Evolutionary conservation across 2,113 vertebrate species (phyloP).

Genomic region (Phoxinus phoxinus): DNA sequence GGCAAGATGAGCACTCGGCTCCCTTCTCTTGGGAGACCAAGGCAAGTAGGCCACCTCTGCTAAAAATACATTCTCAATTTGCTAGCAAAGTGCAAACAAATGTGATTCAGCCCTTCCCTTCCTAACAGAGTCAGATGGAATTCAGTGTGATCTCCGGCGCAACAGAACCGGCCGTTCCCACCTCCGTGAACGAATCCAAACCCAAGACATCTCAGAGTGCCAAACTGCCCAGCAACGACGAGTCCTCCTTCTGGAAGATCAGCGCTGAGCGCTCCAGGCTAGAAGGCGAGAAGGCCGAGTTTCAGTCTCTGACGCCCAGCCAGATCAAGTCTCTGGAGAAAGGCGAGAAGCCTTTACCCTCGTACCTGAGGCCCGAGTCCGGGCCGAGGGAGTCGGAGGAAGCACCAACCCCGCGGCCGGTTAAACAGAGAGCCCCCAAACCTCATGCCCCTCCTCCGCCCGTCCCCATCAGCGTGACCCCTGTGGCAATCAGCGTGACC

Average conservation of each 20-base stretch:
- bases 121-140: constrained; percentile 91
- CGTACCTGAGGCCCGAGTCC: constrained; percentile 78
- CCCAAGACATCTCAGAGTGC: constrained; percentile 67
- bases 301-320: constrained; percentile 93
- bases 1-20: constrained; percentile 98
- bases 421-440: constrained; percentile 74
- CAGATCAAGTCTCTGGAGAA: constrained; percentile 98
- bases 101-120: neutral
- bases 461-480: constrained; percentile 60
- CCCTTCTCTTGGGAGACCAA: constrained; percentile 98
- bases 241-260: constrained; percentile 95
- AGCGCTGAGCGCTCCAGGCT: constrained; percentile 89
- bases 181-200: constrained; percentile 76
- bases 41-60: constrained; percentile 75
- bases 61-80: constrained; percentile 39
- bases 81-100: neutral
- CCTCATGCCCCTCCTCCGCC: constrained; percentile 76
- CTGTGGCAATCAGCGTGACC: constrained; percentile 55
- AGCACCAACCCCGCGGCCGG: constrained; percentile 54
- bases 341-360: constrained; percentile 89
- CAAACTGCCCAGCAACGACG: constrained; percentile 82
- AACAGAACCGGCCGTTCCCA: constrained; percentile 74
- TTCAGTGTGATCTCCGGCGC: constrained; percentile 83
- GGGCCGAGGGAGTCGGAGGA: constrained; percentile 72
- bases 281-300: constrained; percentile 87